These are phyloP conservation scores for Nymphalis c-album DNA, from an alignment of 2,888 invertebrate species.

Conservation along the genomic window DNA sequence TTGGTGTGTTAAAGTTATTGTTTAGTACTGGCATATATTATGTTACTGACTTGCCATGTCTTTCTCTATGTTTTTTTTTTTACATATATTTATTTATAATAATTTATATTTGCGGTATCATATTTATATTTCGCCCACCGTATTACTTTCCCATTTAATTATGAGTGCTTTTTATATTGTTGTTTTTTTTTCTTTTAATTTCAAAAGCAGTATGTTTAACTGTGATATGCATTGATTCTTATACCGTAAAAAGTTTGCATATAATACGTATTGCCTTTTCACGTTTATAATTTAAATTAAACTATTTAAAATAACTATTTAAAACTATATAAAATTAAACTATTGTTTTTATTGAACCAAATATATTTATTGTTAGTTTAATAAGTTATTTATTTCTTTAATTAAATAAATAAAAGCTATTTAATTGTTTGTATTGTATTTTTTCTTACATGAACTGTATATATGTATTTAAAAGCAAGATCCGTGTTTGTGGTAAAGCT, in stretches of 20 bases:
- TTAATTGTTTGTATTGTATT: neutral
- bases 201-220: slow-evolving; percentile 61
- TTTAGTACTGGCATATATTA: slow-evolving; percentile 17
- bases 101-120: neutral
- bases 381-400: slow-evolving; percentile 6
- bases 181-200: slow-evolving; percentile 12
- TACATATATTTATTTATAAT: slow-evolving; percentile 17
- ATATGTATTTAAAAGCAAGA: slow-evolving; percentile 12
- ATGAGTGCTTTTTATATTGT: neutral
- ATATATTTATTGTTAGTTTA: slow-evolving; percentile 9
- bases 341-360: slow-evolving; percentile 5
- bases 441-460: too few relatives aligned
- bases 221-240: slow-evolving; percentile 55
- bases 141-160: neutral
- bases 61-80: neutral
- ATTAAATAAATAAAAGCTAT: neutral
- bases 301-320: too few relatives aligned
- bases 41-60: slow-evolving; percentile 1
- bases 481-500: slow-evolving; percentile 28
- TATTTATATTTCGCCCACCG: slow-evolving; percentile 16
- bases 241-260: slow-evolving; percentile 5
- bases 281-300: neutral
- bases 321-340: too few relatives aligned
- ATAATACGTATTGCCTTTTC: neutral
- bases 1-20: slow-evolving; percentile 51